Evolutionary conservation across 2,888 invertebrate genomes (phyloP).

Genomic region (Drosophila paramelanica): DNA sequence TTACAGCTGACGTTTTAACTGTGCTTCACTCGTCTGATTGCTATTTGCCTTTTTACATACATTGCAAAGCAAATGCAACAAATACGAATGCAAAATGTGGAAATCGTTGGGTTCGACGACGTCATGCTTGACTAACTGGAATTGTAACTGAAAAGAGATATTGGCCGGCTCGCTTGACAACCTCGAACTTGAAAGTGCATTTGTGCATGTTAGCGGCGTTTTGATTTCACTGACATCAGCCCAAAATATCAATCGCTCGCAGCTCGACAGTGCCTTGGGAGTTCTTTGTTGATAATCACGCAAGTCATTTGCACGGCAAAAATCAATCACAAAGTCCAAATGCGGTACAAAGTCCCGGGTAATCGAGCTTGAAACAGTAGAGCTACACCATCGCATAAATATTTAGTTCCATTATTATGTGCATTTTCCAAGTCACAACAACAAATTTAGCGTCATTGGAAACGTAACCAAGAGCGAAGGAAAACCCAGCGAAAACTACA

Average conservation of each 20-base stretch:
- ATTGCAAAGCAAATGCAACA: slow-evolving; percentile 21
- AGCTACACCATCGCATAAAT: slow-evolving; percentile 25
- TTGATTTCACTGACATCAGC: slow-evolving; percentile 23
- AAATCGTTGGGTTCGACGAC: slow-evolving; percentile 32
- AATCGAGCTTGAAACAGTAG: slow-evolving; percentile 43
- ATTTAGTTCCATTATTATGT: slow-evolving; percentile 32
- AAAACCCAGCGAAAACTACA: background rate
- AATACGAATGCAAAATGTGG: slow-evolving; percentile 16
- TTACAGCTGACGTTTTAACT: background rate
- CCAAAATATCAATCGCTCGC: slow-evolving; percentile 7
- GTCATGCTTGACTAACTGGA: slow-evolving; percentile 52
- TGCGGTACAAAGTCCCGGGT: slow-evolving; percentile 48
- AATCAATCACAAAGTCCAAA: slow-evolving; percentile 39
- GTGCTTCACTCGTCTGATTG: background rate
- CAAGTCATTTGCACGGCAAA: slow-evolving; percentile 15
- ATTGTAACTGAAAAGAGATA: slow-evolving; percentile 11
- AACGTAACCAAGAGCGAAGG: background rate
- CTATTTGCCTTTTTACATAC: slow-evolving; percentile 10
- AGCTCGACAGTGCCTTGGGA: slow-evolving; percentile 5
- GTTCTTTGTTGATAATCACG: slow-evolving; percentile 31
- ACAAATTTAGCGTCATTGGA: background rate
- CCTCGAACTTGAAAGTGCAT: slow-evolving; percentile 47
- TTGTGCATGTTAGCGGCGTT: slow-evolving; percentile 24
- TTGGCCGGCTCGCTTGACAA: slow-evolving; percentile 11
- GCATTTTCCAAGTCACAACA: slow-evolving; percentile 11